These are phyloP conservation scores for Uromys caudimaculatus DNA, from an alignment of 2,797 vertebrate genomes.

Conservation along the genomic window DNA sequence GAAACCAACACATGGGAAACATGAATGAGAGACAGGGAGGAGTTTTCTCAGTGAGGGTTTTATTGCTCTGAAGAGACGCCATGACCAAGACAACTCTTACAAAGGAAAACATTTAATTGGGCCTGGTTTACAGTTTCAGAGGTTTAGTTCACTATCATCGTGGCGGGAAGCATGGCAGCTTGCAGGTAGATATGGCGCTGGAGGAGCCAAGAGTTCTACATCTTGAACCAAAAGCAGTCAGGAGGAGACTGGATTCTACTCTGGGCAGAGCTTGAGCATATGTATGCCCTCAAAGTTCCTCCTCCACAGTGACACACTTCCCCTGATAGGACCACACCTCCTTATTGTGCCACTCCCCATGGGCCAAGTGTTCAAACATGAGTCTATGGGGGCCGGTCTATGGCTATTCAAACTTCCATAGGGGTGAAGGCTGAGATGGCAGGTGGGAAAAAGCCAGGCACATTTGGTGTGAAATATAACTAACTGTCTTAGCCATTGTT, in stretches of 20 bases:
- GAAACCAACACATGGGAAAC: neutral
- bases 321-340: neutral
- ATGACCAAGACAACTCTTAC: neutral
- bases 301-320: neutral
- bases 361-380: no score
- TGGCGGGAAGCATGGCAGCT: neutral
- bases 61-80: neutral
- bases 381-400: no score
- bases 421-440: neutral
- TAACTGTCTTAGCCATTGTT: neutral
- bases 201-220: no score
- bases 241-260: neutral
- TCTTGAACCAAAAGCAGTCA: neutral
- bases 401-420: neutral
- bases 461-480: neutral
- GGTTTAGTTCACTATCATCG: neutral
- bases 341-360: no score
- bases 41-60: neutral
- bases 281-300: neutral
- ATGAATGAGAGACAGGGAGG: neutral
- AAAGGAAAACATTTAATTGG: neutral
- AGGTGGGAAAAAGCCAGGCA: neutral
- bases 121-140: neutral
- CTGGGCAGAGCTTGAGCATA: neutral
- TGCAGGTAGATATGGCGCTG: neutral